Percentiles rank a stretch among this genome's conserved stretches.
These are phyloP conservation scores for Hipparchia sbordonii DNA, from an alignment of 2,888 invertebrate species.

Conservation along the genomic window DNA sequence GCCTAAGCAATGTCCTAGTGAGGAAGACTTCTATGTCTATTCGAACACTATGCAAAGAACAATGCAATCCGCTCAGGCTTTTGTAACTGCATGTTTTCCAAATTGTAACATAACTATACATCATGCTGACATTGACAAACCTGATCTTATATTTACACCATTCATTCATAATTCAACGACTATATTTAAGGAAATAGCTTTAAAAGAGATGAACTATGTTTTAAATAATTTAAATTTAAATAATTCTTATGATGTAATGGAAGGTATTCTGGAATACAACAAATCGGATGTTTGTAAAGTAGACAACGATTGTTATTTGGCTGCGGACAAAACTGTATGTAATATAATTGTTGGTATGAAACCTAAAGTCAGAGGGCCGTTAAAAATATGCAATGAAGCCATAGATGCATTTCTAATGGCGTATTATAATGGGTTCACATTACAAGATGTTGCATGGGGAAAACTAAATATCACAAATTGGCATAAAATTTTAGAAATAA, in stretches of 20 bases:
- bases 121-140: slow-evolving; percentile 45
- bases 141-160: slow-evolving; percentile 65
- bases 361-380: slow-evolving; percentile 62
- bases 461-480: slow-evolving; percentile 51
- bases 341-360: slow-evolving; percentile 53
- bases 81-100: slow-evolving; percentile 62
- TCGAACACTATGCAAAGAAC: slow-evolving; percentile 68
- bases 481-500: slow-evolving; percentile 56
- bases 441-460: slow-evolving; percentile 68
- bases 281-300: slow-evolving; percentile 59
- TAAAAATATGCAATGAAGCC: slow-evolving; percentile 67
- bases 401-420: slow-evolving; percentile 73
- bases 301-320: slow-evolving; percentile 59
- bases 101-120: slow-evolving; percentile 63
- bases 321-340: slow-evolving; percentile 53
- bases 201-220: slow-evolving; percentile 55
- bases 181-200: slow-evolving; percentile 52
- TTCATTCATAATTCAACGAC: slow-evolving; percentile 61
- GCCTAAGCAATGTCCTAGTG: slow-evolving; percentile 53
- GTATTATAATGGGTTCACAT: slow-evolving; percentile 66
- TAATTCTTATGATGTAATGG: slow-evolving; percentile 53
- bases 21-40: slow-evolving; percentile 63
- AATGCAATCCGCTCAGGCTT: slow-evolving; percentile 62
- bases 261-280: slow-evolving; percentile 61
- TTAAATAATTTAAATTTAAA: slow-evolving; percentile 56